Base-by-base conservation (phyloP, 2,113 vertebrate species). In the Romanogobio albipinnatus region DNA sequence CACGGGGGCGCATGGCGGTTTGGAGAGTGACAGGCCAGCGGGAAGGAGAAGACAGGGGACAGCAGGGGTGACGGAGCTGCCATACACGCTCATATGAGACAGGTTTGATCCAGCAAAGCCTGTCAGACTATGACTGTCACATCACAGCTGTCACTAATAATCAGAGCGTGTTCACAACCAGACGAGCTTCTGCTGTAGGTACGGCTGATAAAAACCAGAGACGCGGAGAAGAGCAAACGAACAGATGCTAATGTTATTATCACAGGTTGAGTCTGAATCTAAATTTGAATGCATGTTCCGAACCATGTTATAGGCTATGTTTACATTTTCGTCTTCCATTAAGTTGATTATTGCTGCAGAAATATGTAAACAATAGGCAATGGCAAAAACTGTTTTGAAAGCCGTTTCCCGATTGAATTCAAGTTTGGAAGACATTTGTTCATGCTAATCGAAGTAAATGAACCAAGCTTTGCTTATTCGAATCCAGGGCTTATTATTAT, bases 131-230 rank as follows among this genome's bases (percentile, higher is more conserved):
- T 22, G 4, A 26, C 79, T 85, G 83, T 75, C 84, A 85, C 66
- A 76, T 85, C 81, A 56, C 84, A 59, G 84, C 59, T 88, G 84
- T 88, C 87, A 83, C 47, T 75, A 64, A 82, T n/a, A 78, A 76
- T 85, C 36, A 66, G 33, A 64, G 26, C 11, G 5, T 9, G 24
- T 17, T 78, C 83, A 19, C 58, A 80, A 80, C 5, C 13, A 80
- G 58, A 81, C 17, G 13, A 53, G 39, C 43, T 66, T 49, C 62
- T 33, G 61, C 79, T 53, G 26, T 49, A 68, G 45, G 61, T 79
- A 68, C 62, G 53, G 76, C 64, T 66, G 15, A 64, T 78, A 36
- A 82, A 82, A 71, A 22, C 33, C 61, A 10, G 9, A 80, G 39
- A 80, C 1, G 1, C 36, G 26, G 19, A 39, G 49, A 76, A 11